Conservation (phyloP, 2,113 vertebrate genomes). For the Excalfactoria chinensis region DNA sequence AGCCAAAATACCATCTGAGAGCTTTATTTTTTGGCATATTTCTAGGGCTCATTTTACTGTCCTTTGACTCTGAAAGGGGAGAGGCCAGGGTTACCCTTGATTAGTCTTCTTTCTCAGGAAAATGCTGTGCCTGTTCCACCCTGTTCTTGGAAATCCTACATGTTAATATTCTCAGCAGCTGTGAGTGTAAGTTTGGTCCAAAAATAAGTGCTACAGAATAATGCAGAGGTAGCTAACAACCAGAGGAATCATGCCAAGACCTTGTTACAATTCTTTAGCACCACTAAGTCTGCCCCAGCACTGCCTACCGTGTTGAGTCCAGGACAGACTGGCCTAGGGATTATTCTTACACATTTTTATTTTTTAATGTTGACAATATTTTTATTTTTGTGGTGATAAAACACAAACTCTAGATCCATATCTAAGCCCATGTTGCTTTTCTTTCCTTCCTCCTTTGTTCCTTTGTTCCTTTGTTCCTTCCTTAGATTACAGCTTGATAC, state of each 20-base stretch:
- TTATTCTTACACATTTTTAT: no score
- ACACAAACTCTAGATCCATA: neutral
- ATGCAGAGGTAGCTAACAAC: neutral
- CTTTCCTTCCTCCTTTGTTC: rapidly evolving
- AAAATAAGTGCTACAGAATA: neutral
- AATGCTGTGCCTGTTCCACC: neutral
- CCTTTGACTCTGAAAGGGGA: conserved; percentile 59
- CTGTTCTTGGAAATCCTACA: neutral
- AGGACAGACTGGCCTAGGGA: rapidly evolving
- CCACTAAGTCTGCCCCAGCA: neutral
- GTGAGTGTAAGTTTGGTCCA: neutral
- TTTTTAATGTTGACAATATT: no score
- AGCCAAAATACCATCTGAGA: conserved; percentile 71
- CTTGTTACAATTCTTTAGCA: neutral
- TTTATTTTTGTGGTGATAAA: rapidly evolving
- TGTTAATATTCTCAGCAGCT: neutral
- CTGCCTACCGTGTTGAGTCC: rapidly evolving
- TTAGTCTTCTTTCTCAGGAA: conserved; percentile 32
- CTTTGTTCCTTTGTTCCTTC: neutral
- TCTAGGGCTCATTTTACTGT: conserved; percentile 51
- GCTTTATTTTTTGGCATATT: conserved; percentile 49
- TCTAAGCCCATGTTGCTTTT: neutral
- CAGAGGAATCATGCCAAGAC: rapidly evolving
- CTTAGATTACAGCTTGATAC: neutral
- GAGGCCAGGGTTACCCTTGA: neutral